These are phyloP conservation scores for Ephydatia muelleri DNA, from an alignment of 37 sponge, comb jelly and placozoan genomes.

Conservation along the genomic window DNA sequence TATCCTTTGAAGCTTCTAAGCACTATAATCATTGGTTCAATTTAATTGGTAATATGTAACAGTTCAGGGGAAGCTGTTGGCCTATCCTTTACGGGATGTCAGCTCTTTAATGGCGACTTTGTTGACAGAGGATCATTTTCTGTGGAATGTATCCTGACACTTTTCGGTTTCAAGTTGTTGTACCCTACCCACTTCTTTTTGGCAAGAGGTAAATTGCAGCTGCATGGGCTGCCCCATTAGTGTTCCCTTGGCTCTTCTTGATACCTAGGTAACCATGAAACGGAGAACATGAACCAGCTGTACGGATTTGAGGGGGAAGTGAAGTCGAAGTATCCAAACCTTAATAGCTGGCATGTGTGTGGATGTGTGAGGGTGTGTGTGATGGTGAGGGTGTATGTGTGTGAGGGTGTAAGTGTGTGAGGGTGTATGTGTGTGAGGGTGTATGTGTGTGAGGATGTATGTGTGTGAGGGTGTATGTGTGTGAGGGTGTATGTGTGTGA, in stretches of 20 bases:
- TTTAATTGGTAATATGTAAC: background rate
- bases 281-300: constrained; percentile 92
- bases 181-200: constrained; percentile 91
- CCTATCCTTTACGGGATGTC: constrained; percentile 1
- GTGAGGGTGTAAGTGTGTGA: background rate
- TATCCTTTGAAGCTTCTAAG: constrained; percentile 39
- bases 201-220: constrained; percentile 74
- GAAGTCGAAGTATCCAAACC: constrained; percentile 72
- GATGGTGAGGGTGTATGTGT: background rate
- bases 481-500: too few species aligned
- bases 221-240: background rate
- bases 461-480: too few species aligned
- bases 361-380: too few species aligned
- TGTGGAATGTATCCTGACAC: constrained; percentile 88
- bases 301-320: constrained; percentile 99
- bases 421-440: too few species aligned
- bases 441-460: too few species aligned
- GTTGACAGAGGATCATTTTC: constrained; percentile 98
- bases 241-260: background rate
- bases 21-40: background rate
- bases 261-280: constrained; percentile 93
- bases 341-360: too few species aligned
- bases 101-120: constrained; percentile 99
- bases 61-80: background rate
- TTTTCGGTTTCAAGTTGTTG: constrained; percentile 94